Conservation (phyloP, 35 echinoderm and acorn worm genomes). For the Diadema setosum region DNA sequence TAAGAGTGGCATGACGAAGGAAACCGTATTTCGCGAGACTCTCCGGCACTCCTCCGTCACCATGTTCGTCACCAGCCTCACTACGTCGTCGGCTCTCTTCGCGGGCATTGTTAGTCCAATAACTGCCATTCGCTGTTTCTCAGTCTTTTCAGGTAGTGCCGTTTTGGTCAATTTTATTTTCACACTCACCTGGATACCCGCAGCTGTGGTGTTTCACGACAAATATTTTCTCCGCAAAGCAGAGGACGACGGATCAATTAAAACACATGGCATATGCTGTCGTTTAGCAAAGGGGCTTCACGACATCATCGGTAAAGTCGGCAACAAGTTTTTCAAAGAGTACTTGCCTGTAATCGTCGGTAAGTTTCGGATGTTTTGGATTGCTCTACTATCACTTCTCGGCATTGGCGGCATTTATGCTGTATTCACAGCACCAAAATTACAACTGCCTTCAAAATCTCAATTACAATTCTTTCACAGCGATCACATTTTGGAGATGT, state of each 20-base stretch:
- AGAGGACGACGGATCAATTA: background rate
- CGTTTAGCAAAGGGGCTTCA: background rate
- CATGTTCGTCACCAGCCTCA: conserved; percentile 88
- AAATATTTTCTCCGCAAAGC: conserved; percentile 1
- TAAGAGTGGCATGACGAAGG: background rate
- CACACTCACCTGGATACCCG: conserved; percentile 92
- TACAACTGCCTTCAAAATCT: conserved; percentile 12
- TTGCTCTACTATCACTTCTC: conserved; percentile 23
- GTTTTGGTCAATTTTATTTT: conserved; percentile 74
- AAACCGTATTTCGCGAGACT: conserved; percentile 30
- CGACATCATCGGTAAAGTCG: background rate
- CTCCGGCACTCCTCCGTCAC: conserved; percentile 53
- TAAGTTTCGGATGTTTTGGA: conserved; percentile 49
- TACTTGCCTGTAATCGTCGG: conserved; percentile 36
- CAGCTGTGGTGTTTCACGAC: conserved; percentile 68
- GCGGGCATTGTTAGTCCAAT: conserved; percentile 46
- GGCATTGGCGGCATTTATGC: conserved; percentile 28
- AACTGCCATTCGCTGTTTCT: conserved; percentile 66
- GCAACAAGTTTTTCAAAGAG: background rate
- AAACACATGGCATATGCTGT: background rate
- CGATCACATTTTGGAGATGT: conserved; percentile 46
- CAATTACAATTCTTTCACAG: conserved; percentile 53
- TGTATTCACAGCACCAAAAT: conserved; percentile 28
- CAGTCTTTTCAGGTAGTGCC: conserved; percentile 61
- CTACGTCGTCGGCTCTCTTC: conserved; percentile 76